Evolutionary conservation across 2,888 invertebrate genomes (phyloP).

Genomic region (Neoitamus cyanurus): DNA sequence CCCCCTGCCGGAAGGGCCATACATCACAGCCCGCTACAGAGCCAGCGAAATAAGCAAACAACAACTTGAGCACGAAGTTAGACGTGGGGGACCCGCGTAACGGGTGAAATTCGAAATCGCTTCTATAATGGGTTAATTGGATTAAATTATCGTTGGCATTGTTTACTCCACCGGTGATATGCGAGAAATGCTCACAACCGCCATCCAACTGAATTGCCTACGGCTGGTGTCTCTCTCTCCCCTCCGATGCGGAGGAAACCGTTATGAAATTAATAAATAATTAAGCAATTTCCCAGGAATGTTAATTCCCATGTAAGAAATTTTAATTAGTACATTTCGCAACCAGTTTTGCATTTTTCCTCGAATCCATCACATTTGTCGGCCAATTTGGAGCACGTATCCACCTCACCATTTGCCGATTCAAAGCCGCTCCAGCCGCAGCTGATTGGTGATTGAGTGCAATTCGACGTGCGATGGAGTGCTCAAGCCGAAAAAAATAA

Average conservation of each 20-base stretch:
- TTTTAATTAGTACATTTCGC: slow-evolving; percentile 18
- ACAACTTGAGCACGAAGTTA: background rate
- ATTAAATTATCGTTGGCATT: background rate
- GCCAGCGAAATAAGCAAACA: background rate
- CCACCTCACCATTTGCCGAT: background rate
- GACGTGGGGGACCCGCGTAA: background rate
- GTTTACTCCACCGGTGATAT: background rate
- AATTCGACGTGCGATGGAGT: background rate
- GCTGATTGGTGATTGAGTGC: background rate
- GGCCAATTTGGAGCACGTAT: background rate
- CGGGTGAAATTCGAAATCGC: background rate
- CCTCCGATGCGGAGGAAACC: background rate
- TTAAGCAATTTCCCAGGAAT: slow-evolving; percentile 13
- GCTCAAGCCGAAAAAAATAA: background rate
- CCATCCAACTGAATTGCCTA: background rate
- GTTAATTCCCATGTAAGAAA: slow-evolving; percentile 16
- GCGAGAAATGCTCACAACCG: background rate
- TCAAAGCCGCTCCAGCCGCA: background rate
- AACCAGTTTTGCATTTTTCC: slow-evolving; percentile 7
- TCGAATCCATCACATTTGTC: background rate
- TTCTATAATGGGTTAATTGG: background rate
- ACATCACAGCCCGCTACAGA: background rate
- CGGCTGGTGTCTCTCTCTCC: background rate
- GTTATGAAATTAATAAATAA: slow-evolving; percentile 21
- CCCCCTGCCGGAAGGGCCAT: background rate